Conservation (phyloP, 2,888 invertebrate species). For the Lithophane socia region DNA sequence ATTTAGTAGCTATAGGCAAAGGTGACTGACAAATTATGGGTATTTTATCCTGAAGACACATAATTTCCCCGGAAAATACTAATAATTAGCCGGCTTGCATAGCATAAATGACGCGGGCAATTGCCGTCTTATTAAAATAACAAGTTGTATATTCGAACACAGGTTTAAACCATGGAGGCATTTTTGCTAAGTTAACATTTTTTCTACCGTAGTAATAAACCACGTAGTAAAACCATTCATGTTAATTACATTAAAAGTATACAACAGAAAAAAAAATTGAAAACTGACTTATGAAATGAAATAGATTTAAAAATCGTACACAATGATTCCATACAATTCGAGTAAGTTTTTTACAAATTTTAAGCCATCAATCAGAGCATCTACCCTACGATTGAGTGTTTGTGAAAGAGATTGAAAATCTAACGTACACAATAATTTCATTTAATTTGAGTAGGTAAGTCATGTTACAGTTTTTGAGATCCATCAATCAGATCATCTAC, state of each 20-base stretch:
- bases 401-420: neutral
- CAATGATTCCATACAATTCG: neutral
- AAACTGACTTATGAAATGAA: neutral
- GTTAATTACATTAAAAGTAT: too few relatives aligned
- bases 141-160: neutral
- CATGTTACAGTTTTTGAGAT: neutral
- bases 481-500: constrained; percentile 20
- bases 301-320: neutral
- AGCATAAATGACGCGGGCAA: too few relatives aligned
- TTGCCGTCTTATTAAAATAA: too few relatives aligned
- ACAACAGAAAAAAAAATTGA: too few relatives aligned
- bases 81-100: too few relatives aligned
- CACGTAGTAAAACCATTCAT: too few relatives aligned
- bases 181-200: neutral
- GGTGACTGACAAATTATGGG: neutral
- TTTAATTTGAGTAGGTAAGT: neutral
- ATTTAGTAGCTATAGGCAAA: neutral
- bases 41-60: neutral
- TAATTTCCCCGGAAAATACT: too few relatives aligned
- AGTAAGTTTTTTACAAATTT: neutral
- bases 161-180: too few relatives aligned
- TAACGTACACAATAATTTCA: neutral
- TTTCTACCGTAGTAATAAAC: too few relatives aligned
- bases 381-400: too few relatives aligned
- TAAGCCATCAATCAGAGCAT: constrained; percentile 6